Evolutionary conservation across 2,888 invertebrate species (phyloP).

Genomic region (Hemaris fuciformis): DNA sequence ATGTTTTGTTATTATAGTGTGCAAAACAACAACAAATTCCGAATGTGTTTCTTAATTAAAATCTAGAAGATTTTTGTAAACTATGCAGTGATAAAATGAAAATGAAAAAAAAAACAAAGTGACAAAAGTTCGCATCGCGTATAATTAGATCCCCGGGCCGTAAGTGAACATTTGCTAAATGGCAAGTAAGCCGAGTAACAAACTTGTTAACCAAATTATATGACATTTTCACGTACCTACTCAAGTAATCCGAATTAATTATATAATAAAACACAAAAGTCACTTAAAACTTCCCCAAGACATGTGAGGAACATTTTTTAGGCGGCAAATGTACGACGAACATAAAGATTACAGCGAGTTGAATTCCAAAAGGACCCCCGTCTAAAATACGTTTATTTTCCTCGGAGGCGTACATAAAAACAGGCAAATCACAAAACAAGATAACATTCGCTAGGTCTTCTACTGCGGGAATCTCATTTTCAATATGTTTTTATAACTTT

Average conservation of each 20-base stretch:
- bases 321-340: conserved; percentile 17
- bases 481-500: conserved; percentile 82
- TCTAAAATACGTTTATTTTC: conserved; percentile 68
- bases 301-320: conserved; percentile 12
- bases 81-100: conserved; percentile 26
- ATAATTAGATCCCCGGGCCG: conserved; percentile 41
- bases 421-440: conserved; percentile 78
- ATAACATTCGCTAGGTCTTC: conserved; percentile 75
- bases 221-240: conserved; percentile 48
- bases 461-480: conserved; percentile 77
- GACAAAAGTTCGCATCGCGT: conserved; percentile 32
- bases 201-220: conserved; percentile 59
- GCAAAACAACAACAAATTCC: too few relatives aligned
- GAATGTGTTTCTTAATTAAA: too few relatives aligned
- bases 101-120: conserved; percentile 35
- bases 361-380: conserved; percentile 45
- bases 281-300: conserved; percentile 30
- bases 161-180: conserved; percentile 46
- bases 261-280: conserved; percentile 43
- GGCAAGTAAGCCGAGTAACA: conserved; percentile 47
- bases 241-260: conserved; percentile 50
- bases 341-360: conserved; percentile 35
- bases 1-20: too few relatives aligned
- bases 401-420: conserved; percentile 67
- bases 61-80: not conserved